Conservation (phyloP, 2,888 invertebrate genomes). For the Clepsis dumicolana region DNA sequence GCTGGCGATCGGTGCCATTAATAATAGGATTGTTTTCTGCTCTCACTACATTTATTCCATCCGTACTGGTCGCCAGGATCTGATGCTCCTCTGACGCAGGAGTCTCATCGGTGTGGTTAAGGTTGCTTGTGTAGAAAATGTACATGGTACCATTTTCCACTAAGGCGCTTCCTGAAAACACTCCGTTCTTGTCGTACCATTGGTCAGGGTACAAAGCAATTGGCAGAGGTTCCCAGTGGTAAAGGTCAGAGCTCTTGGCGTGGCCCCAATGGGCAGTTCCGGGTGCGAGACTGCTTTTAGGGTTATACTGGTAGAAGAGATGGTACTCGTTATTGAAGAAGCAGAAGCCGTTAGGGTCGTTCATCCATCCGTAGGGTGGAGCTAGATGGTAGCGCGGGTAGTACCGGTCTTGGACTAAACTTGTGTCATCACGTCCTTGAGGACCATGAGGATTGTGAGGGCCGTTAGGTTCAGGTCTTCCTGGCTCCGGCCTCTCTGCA, state of each 20-base stretch:
- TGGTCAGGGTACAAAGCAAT: conserved; percentile 78
- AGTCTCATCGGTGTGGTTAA: conserved; percentile 57
- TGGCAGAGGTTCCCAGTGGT: conserved; percentile 77
- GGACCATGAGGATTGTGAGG: not conserved
- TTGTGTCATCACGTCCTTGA: not conserved
- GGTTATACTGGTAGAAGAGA: conserved; percentile 82
- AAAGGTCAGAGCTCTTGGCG: conserved; percentile 74
- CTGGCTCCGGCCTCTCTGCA: not conserved
- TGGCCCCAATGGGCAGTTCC: conserved; percentile 83
- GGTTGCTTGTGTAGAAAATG: conserved; percentile 74
- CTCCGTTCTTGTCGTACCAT: conserved; percentile 68
- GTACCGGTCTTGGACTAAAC: conserved; percentile 53
- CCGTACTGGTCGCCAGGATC: conserved; percentile 65
- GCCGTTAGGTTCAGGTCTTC: not conserved
- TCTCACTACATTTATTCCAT: conserved; percentile 69
- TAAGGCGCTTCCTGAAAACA: conserved; percentile 81
- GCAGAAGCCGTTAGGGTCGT: conserved; percentile 85
- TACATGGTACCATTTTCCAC: conserved; percentile 67
- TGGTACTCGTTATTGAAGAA: conserved; percentile 72
- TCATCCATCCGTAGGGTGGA: conserved; percentile 80
- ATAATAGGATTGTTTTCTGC: conserved; percentile 68
- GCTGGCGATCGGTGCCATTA: conserved; percentile 60
- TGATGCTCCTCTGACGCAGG: conserved; percentile 67
- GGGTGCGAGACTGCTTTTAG: conserved; percentile 63
- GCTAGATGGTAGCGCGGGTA: conserved; percentile 70